Percentiles rank a stretch among this genome's conserved stretches.
phyloP scores from a whole-genome alignment of 2,797 vertebrate species.

The Vultur gryphus region DNA sequence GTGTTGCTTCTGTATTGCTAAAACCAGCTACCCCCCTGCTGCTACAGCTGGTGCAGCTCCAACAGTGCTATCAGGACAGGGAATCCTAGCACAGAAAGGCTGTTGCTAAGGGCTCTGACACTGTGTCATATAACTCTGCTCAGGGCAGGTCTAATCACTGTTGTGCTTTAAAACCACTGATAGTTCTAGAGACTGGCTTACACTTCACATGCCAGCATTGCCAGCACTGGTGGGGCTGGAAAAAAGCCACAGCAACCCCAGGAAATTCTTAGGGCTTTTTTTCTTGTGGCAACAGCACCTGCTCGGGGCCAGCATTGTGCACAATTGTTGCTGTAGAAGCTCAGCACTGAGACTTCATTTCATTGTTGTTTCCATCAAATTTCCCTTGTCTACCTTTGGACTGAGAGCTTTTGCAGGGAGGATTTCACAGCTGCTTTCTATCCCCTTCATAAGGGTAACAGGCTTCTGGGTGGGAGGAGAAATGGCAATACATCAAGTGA shows the following conservation, averaged over 20 bases:
- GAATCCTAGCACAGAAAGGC: background rate
- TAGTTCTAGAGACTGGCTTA: background rate
- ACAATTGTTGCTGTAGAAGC: background rate
- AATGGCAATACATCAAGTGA: background rate
- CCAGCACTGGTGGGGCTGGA: background rate
- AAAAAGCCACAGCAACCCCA: background rate
- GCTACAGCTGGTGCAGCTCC: background rate
- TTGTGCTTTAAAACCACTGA: background rate
- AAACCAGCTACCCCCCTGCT: background rate
- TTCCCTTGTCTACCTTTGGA: background rate
- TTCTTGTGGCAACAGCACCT: background rate
- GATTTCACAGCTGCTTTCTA: background rate
- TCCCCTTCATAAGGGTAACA: background rate
- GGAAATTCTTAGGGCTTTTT: background rate
- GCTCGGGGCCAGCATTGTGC: background rate
- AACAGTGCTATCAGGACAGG: background rate
- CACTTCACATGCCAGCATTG: background rate
- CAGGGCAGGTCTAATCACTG: background rate
- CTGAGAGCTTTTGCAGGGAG: background rate
- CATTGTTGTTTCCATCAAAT: background rate
- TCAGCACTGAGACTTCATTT: background rate
- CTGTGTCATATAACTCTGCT: background rate
- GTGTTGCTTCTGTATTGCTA: background rate
- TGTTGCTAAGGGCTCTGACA: constrained; percentile 27
- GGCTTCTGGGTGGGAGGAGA: background rate